These are phyloP conservation scores for Aphidius colemani DNA, from an alignment of 2,888 invertebrate genomes.

Conservation along the genomic window DNA sequence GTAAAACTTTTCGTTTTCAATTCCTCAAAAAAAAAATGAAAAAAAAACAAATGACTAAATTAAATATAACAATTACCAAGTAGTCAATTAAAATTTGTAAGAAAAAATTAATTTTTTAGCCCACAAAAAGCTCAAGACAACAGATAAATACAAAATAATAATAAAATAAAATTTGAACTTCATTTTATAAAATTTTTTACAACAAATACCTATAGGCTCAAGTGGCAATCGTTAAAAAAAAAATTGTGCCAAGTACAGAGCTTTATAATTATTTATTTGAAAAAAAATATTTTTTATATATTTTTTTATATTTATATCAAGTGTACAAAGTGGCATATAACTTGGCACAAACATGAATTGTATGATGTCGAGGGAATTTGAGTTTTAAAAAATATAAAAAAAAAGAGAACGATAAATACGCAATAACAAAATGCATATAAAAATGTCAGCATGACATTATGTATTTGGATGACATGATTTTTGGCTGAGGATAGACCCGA, in stretches of 20 bases:
- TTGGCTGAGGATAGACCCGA: constrained; percentile 10
- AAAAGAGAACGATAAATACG: constrained; percentile 7
- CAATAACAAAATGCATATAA: constrained; percentile 15
- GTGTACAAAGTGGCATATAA: constrained; percentile 29
- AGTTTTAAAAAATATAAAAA: constrained; percentile 16
- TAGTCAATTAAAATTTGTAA: not conserved
- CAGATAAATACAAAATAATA: constrained; percentile 2
- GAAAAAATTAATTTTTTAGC: constrained; percentile 12
- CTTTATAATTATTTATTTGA: constrained; percentile 23
- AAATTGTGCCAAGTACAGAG: constrained; percentile 33
- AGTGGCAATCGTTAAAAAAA: constrained; percentile 22
- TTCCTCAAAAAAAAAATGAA: not conserved
- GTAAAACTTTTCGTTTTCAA: constrained; percentile 36
- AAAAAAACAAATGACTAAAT: too few relatives aligned
- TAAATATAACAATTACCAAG: too few relatives aligned
- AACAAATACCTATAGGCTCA: constrained; percentile 20
- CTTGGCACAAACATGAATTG: constrained; percentile 34
- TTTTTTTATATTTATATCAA: constrained; percentile 26
- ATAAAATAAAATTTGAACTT: too few relatives aligned
- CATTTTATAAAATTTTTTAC: too few relatives aligned
- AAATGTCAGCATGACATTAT: constrained; percentile 20
- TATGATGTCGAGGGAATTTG: constrained; percentile 22
- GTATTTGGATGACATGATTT: constrained; percentile 24
- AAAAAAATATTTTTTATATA: constrained; percentile 1
- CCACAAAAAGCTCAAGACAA: not conserved